phyloP scores from a whole-genome alignment of 1,140 invertebrate species.

The Zaprionus inermis region DNA sequence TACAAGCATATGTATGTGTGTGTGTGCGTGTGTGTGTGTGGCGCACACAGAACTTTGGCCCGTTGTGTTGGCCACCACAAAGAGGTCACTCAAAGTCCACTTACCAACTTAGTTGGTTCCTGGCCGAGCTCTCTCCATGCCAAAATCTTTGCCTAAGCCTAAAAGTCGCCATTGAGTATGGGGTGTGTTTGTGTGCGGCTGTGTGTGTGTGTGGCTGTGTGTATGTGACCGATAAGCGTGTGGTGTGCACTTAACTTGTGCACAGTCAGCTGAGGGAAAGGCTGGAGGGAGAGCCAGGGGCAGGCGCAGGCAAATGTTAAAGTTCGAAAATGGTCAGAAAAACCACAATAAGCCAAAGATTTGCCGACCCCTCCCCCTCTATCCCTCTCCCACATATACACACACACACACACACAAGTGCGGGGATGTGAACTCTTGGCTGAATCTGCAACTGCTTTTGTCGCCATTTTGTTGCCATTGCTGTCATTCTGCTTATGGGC shows the following conservation, averaged over 20 bases:
- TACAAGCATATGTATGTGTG: not conserved
- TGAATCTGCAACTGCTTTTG: slow-evolving; percentile 25
- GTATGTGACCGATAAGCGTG: slow-evolving; percentile 78
- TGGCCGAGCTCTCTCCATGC: slow-evolving; percentile 18
- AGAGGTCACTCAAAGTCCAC: slow-evolving; percentile 81
- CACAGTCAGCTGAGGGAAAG: slow-evolving; percentile 12
- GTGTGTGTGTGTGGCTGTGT: slow-evolving; percentile 32
- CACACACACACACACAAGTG: slow-evolving; percentile 15
- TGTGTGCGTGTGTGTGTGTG: slow-evolving; percentile 9
- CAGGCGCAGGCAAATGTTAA: slow-evolving; percentile 43
- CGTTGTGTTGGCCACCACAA: slow-evolving; percentile 54
- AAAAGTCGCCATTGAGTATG: slow-evolving; percentile 60
- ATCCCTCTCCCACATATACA: slow-evolving; percentile 1
- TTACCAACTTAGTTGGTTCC: slow-evolving; percentile 66
- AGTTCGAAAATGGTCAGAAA: slow-evolving; percentile 72
- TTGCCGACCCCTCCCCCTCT: not conserved
- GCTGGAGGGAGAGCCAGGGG: slow-evolving; percentile 15
- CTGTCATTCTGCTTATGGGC: slow-evolving; percentile 43
- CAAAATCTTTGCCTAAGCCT: slow-evolving; percentile 75
- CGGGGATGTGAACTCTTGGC: slow-evolving; percentile 26
- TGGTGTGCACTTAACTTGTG: slow-evolving; percentile 78
- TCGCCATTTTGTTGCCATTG: slow-evolving; percentile 23
- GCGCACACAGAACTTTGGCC: slow-evolving; percentile 24
- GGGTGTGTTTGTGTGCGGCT: slow-evolving; percentile 25
- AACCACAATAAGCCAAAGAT: slow-evolving; percentile 73